Base-by-base conservation (phyloP, 2,888 invertebrate genomes). In the Tachina grossa region DNA sequence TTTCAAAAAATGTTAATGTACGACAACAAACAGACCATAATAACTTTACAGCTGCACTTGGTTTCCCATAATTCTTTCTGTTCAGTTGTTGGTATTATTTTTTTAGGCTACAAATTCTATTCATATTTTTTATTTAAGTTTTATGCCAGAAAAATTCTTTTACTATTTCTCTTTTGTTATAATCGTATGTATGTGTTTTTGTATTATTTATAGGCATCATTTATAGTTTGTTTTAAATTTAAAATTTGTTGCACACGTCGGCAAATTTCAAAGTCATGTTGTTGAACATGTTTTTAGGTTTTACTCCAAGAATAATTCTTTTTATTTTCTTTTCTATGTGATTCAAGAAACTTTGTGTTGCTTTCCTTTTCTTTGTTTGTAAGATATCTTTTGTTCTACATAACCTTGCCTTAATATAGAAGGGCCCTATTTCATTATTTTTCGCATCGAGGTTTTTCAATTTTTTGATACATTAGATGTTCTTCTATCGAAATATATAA, bases 211-310 rank as follows among this genome's bases (percentile, higher is more conserved):
- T 77, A 85, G 78, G 57, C 78, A 51, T 57, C 66, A 63, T 59
- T 6, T 11, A 51, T 39, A 59, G 75, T 76, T 72, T 53, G 76
- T 84, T 81, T 61, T 45, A 81, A 66, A 85, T 77, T 65, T 75
- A 51, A 45, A 72, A 66, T 85, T 85, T 85, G 79, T 79, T 85
- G 82, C 82, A 82, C 71, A 83, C 84, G 80, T 84, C 76, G 80
- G 80, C 76, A 80, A 81, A 84, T 77, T 84, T 77, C 66, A 74
- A 77, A 81, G 77, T 79, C 85, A 83, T 85, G 82, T 79, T 85
- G 78, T 85, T 83, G 65, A 78, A 72, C 63, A 82, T 85, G 74
- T 63, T 80, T 76, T 49, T 57, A 45, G 69, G 61, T 5, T 31
- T 31, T 31, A 31, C 4, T 31, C 4, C 2, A 31, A 31, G 3